Percentiles rank a stretch among this genome's conserved stretches.
Evolutionary conservation across 2,888 invertebrate genomes (phyloP).

Genomic region (Yponomeuta cagnagella): DNA sequence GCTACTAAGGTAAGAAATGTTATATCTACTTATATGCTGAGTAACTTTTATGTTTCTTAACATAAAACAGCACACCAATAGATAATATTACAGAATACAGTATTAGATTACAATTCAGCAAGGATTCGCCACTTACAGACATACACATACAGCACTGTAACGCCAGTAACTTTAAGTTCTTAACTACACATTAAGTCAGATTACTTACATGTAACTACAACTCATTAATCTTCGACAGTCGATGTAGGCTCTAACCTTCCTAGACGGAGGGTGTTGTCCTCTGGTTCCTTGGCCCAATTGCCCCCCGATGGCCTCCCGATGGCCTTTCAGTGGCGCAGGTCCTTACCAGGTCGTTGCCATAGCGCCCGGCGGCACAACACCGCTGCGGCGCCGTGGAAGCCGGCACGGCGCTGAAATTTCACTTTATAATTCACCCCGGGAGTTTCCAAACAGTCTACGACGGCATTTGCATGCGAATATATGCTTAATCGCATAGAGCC

Average conservation of each 20-base stretch:
- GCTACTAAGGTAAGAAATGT: too few species aligned
- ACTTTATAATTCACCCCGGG: not conserved
- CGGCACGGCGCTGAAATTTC: not conserved
- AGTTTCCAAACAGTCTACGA: not conserved
- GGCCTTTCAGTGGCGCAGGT: too few species aligned
- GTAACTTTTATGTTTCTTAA: too few species aligned
- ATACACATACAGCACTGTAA: too few species aligned
- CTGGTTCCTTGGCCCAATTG: not conserved
- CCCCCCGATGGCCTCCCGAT: not conserved
- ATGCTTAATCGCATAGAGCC: not conserved
- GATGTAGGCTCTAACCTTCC: not conserved
- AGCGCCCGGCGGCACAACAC: slow-evolving; percentile 43
- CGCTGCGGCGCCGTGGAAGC: slow-evolving; percentile 4
- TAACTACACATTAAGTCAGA: too few species aligned
- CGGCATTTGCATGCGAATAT: not conserved
- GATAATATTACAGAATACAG: too few species aligned
- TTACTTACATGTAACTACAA: not conserved
- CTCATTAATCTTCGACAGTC: not conserved
- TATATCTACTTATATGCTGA: too few species aligned
- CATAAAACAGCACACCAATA: too few species aligned
- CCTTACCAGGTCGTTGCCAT: slow-evolving; percentile 40
- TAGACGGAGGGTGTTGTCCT: not conserved
- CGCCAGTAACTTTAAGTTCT: too few species aligned
- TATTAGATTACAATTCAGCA: too few species aligned
- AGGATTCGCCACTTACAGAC: too few species aligned